phyloP scores from a whole-genome alignment of 2,888 invertebrate species.

The Polymixis lichenea region DNA sequence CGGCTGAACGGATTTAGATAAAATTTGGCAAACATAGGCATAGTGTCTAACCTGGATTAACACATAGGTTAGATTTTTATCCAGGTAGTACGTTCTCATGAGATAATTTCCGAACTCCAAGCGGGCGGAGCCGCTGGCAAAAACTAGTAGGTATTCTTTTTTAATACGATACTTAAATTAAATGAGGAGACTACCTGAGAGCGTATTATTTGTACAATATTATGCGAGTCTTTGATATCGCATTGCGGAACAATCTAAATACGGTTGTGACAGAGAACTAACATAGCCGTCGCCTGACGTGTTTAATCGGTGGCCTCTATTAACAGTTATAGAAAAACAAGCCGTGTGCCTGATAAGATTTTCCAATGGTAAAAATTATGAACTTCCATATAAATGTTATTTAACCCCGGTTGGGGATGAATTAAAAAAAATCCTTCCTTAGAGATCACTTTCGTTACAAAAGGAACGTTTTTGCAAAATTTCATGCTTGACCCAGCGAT shows the following conservation, averaged over 20 bases:
- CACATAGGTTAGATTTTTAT: no score
- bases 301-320: not conserved
- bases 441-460: not conserved
- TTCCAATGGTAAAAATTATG: not conserved
- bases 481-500: not conserved
- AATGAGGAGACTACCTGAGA: not conserved
- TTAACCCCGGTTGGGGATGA: no score
- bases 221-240: not conserved
- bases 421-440: not conserved
- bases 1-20: no score
- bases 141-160: no score
- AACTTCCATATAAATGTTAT: not conserved
- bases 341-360: not conserved
- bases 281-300: not conserved
- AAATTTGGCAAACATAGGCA: no score
- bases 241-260: slow-evolving; percentile 2
- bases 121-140: no score
- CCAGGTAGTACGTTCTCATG: no score
- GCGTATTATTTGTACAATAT: not conserved
- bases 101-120: no score
- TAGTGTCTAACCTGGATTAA: no score
- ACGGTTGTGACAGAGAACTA: slow-evolving; percentile 7
- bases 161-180: not conserved
- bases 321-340: not conserved
- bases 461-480: not conserved